A percentile compares a stretch with the other conserved stretches of the same genome.
Conservation (phyloP, 2,797 vertebrate species). For the Aselliscus stoliczkanus region DNA sequence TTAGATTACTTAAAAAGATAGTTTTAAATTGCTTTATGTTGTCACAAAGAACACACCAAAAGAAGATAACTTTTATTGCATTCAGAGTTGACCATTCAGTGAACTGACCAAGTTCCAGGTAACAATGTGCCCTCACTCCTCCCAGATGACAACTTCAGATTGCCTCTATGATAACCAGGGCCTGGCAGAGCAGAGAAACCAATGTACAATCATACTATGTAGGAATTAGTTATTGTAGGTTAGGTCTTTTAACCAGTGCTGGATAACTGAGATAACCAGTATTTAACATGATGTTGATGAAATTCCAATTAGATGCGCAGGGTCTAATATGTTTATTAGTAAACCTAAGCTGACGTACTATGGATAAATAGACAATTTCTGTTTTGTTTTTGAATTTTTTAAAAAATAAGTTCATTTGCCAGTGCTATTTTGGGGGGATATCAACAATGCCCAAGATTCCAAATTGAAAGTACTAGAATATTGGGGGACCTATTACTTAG, state of each 20-base stretch:
- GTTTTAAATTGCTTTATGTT: neutral
- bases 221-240: neutral
- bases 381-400: neutral
- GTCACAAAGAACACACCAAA: neutral
- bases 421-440: neutral
- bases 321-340: neutral
- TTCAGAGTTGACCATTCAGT: neutral
- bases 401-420: neutral
- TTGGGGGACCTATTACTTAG: too few species aligned
- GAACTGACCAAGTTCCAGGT: neutral
- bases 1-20: neutral
- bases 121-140: rapidly evolving
- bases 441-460: neutral
- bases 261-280: neutral
- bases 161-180: neutral
- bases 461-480: neutral
- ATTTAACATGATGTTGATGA: neutral
- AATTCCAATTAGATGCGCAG: neutral
- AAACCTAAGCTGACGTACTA: neutral
- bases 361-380: neutral
- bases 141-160: neutral
- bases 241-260: neutral
- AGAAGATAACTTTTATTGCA: neutral
- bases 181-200: neutral
- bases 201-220: neutral